A percentile compares a stretch with the other conserved stretches of the same genome.
These are phyloP conservation scores for Tenthredo notha DNA, from an alignment of 2,888 invertebrate species.

Conservation along the genomic window DNA sequence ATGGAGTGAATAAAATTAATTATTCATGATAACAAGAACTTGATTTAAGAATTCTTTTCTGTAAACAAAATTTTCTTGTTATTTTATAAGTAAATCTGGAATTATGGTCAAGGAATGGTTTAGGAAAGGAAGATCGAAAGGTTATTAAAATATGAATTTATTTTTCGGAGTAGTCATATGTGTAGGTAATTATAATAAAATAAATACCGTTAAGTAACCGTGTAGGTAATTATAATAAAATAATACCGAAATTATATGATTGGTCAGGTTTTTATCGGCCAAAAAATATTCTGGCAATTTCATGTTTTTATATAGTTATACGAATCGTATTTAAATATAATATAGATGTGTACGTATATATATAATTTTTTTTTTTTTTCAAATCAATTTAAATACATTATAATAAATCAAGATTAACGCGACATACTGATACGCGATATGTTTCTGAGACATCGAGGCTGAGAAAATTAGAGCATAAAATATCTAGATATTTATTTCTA, in stretches of 20 bases:
- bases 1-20: neutral
- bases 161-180: neutral
- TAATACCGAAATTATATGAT: neutral
- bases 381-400: neutral
- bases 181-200: neutral
- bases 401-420: constrained; percentile 7
- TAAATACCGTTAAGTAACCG: constrained; percentile 8
- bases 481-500: constrained; percentile 15
- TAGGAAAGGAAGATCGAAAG: neutral
- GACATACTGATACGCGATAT: neutral
- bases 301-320: neutral
- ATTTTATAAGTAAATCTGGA: neutral
- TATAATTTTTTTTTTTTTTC: neutral
- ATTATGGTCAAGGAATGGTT: neutral
- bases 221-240: neutral
- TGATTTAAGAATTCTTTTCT: neutral
- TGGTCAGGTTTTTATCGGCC: neutral
- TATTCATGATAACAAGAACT: neutral
- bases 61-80: neutral
- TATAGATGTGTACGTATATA: neutral
- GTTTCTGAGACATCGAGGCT: neutral
- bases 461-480: constrained; percentile 11
- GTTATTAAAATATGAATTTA: constrained; percentile 34
- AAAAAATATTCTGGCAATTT: neutral
- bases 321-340: neutral